These are phyloP conservation scores for Amphimallon solstitiale DNA, from an alignment of 2,888 invertebrate species.

Conservation along the genomic window DNA sequence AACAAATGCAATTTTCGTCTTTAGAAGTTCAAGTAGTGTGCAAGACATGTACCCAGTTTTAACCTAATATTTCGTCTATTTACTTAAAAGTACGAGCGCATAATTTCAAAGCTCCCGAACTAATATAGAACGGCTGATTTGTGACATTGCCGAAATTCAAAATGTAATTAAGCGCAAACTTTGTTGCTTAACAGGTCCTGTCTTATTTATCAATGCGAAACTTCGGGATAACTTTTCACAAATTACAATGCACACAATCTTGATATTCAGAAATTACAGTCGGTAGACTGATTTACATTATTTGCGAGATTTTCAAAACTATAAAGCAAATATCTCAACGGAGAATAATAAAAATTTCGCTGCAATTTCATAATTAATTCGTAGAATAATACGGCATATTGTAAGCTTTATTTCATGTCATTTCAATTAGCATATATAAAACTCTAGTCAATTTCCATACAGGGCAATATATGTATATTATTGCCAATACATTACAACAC, in stretches of 20 bases:
- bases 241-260: conserved; percentile 2
- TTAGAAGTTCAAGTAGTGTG: background rate
- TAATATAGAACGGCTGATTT: background rate
- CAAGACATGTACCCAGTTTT: background rate
- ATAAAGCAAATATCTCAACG: too few relatives aligned
- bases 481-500: too few relatives aligned
- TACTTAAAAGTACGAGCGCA: background rate
- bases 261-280: background rate
- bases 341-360: too few relatives aligned
- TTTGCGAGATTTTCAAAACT: background rate
- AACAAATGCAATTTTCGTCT: conserved; percentile 6
- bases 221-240: background rate
- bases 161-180: conserved; percentile 12
- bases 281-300: background rate
- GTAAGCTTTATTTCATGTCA: too few relatives aligned
- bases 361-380: too few relatives aligned
- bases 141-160: conserved; percentile 11
- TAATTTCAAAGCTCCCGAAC: background rate
- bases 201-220: conserved; percentile 14
- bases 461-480: too few relatives aligned
- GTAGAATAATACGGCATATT: too few relatives aligned
- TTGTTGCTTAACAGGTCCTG: background rate
- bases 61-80: background rate
- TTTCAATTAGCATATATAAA: too few relatives aligned
- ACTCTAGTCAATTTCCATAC: too few relatives aligned